Conservation (phyloP, 2,113 vertebrate species). For the Burhinus oedicnemus region DNA sequence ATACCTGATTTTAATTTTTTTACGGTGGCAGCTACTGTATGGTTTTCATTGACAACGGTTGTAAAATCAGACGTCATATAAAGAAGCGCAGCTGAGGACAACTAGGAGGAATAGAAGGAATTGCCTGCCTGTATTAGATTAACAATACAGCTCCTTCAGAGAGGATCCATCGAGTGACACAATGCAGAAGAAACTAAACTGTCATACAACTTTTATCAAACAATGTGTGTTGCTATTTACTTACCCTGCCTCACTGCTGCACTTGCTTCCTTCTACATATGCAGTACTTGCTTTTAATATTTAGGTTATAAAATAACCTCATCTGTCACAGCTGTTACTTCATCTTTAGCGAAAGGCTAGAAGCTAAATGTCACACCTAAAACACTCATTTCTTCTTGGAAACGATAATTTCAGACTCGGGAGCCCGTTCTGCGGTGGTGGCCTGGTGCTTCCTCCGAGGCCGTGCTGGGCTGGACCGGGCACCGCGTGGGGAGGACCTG, state of each 20-base stretch:
- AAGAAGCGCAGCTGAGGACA: not conserved
- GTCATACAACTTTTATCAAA: not conserved
- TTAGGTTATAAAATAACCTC: slow-evolving; percentile 12
- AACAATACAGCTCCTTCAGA: not conserved
- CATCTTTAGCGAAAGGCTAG: not conserved
- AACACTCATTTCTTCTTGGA: not conserved
- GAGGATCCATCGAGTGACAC: not conserved
- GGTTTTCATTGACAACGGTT: not conserved
- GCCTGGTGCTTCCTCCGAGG: fast-evolving
- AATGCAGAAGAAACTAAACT: not conserved
- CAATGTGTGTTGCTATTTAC: not conserved
- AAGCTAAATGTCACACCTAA: slow-evolving; percentile 24
- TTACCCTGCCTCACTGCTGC: not conserved
- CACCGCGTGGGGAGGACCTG: fast-evolving
- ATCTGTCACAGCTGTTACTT: not conserved
- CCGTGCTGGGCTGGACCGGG: fast-evolving
- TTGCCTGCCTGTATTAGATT: slow-evolving; percentile 1
- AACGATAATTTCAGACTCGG: not conserved
- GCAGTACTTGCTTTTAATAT: slow-evolving; percentile 19
- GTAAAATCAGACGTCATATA: not conserved
- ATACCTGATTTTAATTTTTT: not conserved
- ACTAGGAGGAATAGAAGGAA: not conserved
- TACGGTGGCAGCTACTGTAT: not conserved
- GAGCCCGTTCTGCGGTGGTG: not conserved
- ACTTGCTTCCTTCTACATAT: not conserved